Base-by-base conservation (phyloP, 2,888 invertebrate genomes). In the Eupelmus urozonus region DNA sequence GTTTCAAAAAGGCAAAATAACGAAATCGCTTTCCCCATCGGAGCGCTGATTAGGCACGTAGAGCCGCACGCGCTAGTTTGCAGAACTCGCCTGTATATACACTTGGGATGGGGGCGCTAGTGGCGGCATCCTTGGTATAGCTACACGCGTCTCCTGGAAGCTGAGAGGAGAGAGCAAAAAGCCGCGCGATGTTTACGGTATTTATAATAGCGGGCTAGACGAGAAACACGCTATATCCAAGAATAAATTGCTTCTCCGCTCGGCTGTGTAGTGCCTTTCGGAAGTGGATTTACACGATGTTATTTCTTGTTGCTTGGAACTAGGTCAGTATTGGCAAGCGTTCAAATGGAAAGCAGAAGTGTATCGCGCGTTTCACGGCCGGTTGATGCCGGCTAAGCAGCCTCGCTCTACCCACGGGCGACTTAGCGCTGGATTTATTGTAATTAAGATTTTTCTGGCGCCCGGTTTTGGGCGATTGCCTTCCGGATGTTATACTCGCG, bases 41-140 rank as follows among this genome's bases (percentile, higher is more conserved):
- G 18, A 20, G 11, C 53, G 29, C 71, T 72, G 76, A 79, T 79
- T 79, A 79, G 66, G 75, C 76, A 79, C 76, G 79, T 79, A 71
- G 20, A 11, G 9, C n/a, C n/a, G n/a, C 18, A 18, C 16, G 49
- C 59, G 27, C 67, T 40, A 27, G 63, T 51, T 69, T 25, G 7
- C 29, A 63, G 27, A 5, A 59, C 0, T 1, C 18, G 4, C 20
- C 13, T 25, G 29, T 1, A 23, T 23, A 20, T 27, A 20, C 57
- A 3, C 20, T 20, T 20, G 20, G 53, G 3, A 34, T 11, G 16
- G 3, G 63, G n/a, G 18, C 29, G 27, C 49, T 51, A 49, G 63
- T 25, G 29, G 13, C 23, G n/a, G 62, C 70, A 71, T 76, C 69
- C 60, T 65, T 34, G 27, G 27, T 34, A 34, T 34, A 34, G 9